A percentile compares a stretch with the other conserved stretches of the same genome.
phyloP scores from a whole-genome alignment of 2,888 invertebrate species.

The Synergus itoensis region DNA sequence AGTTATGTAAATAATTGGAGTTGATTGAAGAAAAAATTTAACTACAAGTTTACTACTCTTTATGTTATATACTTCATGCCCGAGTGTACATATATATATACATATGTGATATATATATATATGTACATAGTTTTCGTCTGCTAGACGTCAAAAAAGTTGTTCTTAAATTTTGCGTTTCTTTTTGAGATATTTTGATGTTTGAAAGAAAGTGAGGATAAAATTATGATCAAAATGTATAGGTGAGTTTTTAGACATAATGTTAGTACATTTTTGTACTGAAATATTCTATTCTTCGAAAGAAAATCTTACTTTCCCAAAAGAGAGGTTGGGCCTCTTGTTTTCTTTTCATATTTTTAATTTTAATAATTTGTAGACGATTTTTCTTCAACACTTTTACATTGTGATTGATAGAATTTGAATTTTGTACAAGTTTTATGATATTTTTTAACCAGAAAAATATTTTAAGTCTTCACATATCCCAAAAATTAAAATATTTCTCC shows the following conservation, averaged over 20 bases:
- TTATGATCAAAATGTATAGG: conserved; percentile 1
- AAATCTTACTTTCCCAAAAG: neutral
- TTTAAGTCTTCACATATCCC: too few relatives aligned
- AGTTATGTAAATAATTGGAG: too few relatives aligned
- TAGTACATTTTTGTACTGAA: neutral
- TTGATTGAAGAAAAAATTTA: too few relatives aligned
- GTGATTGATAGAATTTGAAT: neutral
- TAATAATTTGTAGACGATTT: neutral
- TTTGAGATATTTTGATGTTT: neutral
- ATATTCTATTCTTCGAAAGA: neutral
- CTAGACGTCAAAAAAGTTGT: conserved; percentile 10
- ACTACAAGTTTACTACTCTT: too few relatives aligned
- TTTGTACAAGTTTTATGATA: too few relatives aligned
- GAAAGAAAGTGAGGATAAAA: neutral
- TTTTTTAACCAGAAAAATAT: too few relatives aligned
- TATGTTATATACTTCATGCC: too few relatives aligned
- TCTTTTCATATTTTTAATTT: neutral
- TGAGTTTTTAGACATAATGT: neutral
- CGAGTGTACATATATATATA: too few relatives aligned
- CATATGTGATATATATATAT: too few relatives aligned
- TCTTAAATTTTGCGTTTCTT: neutral
- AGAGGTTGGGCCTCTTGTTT: neutral
- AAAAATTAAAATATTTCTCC: too few relatives aligned
- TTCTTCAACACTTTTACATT: neutral
- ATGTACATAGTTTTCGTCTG: conserved; percentile 13